These are phyloP conservation scores for Drosophila limbata DNA, from an alignment of 2,888 invertebrate genomes.

Conservation along the genomic window DNA sequence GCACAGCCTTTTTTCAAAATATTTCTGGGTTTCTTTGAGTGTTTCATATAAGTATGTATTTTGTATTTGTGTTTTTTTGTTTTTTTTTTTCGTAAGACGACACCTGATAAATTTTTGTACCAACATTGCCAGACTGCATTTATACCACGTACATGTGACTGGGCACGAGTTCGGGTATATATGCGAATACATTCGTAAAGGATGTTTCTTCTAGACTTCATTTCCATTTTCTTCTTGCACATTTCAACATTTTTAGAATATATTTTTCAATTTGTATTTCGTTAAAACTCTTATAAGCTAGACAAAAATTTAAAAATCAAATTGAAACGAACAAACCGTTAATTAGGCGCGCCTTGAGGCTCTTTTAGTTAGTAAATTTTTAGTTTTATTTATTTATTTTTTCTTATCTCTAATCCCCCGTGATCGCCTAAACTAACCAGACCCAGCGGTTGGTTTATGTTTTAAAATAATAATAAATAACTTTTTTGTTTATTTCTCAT, in stretches of 20 bases:
- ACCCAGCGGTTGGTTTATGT: too few species aligned
- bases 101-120: slow-evolving; percentile 77
- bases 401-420: background rate
- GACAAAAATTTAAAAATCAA: slow-evolving; percentile 22
- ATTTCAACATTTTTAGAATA: slow-evolving; percentile 38
- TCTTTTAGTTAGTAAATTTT: slow-evolving; percentile 11
- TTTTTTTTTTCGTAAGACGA: slow-evolving; percentile 39
- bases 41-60: slow-evolving; percentile 24
- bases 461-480: slow-evolving; percentile 10
- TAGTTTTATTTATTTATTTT: slow-evolving; percentile 2
- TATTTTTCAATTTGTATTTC: slow-evolving; percentile 33
- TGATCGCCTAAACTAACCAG: too few species aligned
- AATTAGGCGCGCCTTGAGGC: slow-evolving; percentile 24
- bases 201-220: slow-evolving; percentile 1
- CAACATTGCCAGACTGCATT: slow-evolving; percentile 57
- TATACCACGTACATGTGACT: background rate
- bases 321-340: slow-evolving; percentile 15
- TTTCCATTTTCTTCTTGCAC: slow-evolving; percentile 9
- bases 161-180: slow-evolving; percentile 5
- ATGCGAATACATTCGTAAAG: slow-evolving; percentile 18
- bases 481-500: slow-evolving; percentile 42
- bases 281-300: slow-evolving; percentile 41
- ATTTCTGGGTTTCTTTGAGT: slow-evolving; percentile 41
- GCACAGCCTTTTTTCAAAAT: slow-evolving; percentile 73
- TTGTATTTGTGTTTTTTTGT: slow-evolving; percentile 27